These are phyloP conservation scores for Daboia siamensis DNA, from an alignment of 2,113 vertebrate genomes.

Conservation along the genomic window DNA sequence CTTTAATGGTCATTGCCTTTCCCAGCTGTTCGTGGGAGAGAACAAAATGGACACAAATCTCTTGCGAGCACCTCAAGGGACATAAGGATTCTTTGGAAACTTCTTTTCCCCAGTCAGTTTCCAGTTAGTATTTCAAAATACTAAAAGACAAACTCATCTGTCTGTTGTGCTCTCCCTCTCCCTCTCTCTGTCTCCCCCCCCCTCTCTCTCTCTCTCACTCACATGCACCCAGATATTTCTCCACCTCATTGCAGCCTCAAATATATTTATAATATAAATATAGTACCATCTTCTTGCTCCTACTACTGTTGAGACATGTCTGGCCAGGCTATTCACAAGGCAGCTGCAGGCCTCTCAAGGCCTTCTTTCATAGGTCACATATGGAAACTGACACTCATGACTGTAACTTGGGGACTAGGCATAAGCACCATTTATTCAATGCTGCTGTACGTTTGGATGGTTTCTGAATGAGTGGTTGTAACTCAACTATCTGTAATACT, in stretches of 20 bases:
- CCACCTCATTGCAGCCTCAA: neutral
- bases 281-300: neutral
- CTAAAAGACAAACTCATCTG: fast-evolving
- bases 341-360: neutral
- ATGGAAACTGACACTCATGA: neutral
- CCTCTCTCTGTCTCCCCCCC: neutral
- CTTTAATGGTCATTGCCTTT: conserved; percentile 3
- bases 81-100: conserved; percentile 24
- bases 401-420: neutral
- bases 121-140: conserved; percentile 21
- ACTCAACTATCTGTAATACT: neutral
- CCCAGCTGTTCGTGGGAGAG: conserved; percentile 14
- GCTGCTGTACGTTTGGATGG: neutral
- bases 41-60: neutral
- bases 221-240: neutral
- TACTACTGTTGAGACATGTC: neutral
- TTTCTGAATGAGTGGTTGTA: neutral
- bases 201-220: neutral
- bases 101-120: conserved; percentile 2
- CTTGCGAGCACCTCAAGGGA: neutral
- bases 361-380: neutral
- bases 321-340: neutral
- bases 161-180: neutral
- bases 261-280: neutral
- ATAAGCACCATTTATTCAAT: neutral